Evolutionary conservation across 2,888 invertebrate genomes (phyloP).

Genomic region (Parnassius glacialis): DNA sequence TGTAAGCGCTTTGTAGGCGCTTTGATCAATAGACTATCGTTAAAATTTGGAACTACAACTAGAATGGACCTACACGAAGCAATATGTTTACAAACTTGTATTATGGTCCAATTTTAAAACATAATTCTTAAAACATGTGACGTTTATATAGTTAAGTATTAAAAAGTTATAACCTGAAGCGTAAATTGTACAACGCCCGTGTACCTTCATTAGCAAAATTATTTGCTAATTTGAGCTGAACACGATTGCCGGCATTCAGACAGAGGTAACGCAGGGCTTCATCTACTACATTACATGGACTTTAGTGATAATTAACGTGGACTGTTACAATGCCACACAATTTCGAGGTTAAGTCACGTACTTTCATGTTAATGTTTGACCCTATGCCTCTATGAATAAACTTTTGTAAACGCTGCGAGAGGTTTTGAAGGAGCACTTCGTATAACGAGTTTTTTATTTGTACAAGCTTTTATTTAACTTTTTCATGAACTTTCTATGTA

Average conservation of each 20-base stretch:
- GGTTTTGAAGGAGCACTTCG: neutral
- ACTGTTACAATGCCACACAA: constrained; percentile 42
- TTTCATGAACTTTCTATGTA: no score
- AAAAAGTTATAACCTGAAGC: constrained; percentile 34
- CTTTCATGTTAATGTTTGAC: constrained; percentile 26
- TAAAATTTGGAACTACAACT: no score
- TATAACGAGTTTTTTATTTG: constrained; percentile 1
- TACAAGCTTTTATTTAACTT: no score
- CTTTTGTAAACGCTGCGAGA: constrained; percentile 18
- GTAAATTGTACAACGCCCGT: constrained; percentile 37
- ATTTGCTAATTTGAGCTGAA: constrained; percentile 69
- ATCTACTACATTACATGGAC: constrained; percentile 63
- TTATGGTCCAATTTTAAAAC: neutral
- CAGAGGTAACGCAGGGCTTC: constrained; percentile 53
- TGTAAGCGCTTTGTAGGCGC: no score
- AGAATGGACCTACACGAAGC: no score
- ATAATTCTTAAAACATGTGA: constrained; percentile 29
- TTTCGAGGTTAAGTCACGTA: constrained; percentile 36
- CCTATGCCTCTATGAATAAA: constrained; percentile 23
- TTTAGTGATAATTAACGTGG: constrained; percentile 61
- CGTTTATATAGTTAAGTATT: constrained; percentile 41
- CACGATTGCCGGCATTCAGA: constrained; percentile 53
- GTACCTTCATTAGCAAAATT: constrained; percentile 67
- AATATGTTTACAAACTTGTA: constrained; percentile 2
- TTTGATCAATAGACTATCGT: no score